Evolutionary conservation across 2,113 vertebrate species (phyloP), one percentile per base, ranked within the genome.

Genomic region (Pachypanchax playfairii): DNA sequence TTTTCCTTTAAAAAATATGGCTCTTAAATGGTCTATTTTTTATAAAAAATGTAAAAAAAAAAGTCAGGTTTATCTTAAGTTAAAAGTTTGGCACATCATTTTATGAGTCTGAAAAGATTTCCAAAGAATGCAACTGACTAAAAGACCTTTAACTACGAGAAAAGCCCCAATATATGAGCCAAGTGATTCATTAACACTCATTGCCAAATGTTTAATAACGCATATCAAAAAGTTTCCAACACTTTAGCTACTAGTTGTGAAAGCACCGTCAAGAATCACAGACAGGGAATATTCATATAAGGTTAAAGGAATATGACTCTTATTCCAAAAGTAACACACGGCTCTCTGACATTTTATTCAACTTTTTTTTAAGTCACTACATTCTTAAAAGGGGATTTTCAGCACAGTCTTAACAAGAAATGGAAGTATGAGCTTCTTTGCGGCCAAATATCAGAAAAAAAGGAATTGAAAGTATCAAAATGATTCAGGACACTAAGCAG

Each of bases 1-100:
- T n/a, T n/a, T n/a, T n/a, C n/a, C n/a, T n/a, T n/a, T n/a, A n/a
- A n/a, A n/a, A n/a, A n/a, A n/a, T n/a, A n/a, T n/a, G n/a, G n/a
- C n/a, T 80, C 68, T 76, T 48, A 73, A 48, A 63, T 47, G n/a
- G n/a, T n/a, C n/a, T n/a, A n/a, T n/a, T n/a, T n/a, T n/a, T n/a
- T n/a, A n/a, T n/a, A n/a, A n/a, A n/a, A n/a, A 41, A 55, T 64
- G 18, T 42, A 65, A 67, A 63, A 69, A 70, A 77, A 80, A 52
- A 20, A 70, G 43, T 38, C 48, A 43, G 41, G 20, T 57, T 70
- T 59, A 73, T 79, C 54, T 65, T 57, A 70, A 72, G 63, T 62
- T 43, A 70, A 79, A 65, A 21, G 15, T 33, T 65, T 79, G 73
- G 78, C 75, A 59, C 15, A 14, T 43, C 13, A 22, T 60, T 73